Base-by-base conservation (phyloP, 2,888 invertebrate species). In the Stramonita haemastoma region DNA sequence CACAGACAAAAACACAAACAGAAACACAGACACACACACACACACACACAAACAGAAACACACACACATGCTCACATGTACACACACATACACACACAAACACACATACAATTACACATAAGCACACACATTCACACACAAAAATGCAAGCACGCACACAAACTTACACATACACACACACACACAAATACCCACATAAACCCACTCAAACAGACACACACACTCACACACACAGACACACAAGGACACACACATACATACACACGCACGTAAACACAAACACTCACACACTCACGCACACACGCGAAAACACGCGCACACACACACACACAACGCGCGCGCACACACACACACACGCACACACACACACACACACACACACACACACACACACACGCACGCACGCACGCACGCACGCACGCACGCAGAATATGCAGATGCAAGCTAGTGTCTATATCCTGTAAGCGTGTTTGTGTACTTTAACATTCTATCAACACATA, bases 241-340 rank as follows among this genome's bases (percentile, higher is more conserved):
- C 29, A 79, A 4, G 34, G 8, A 79, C 32, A 79, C 19, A 32
- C n/a, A 19, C 60, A 11, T 13, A 17, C n/a, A 19, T 5, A 22
- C 77, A 77, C 77, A 77, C 77, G n/a, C 77, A 77, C 77, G n/a
- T n/a, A 77, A 13, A 77, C n/a, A 77, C n/a, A 77, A 13, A 77
- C 77, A 77, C 77, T 19, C 77, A 77, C 77, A 77, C 77, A 77
- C 77, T 22, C 77, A 77, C n/a, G 2, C n/a, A n/a, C 77, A 77
- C n/a, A 13, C n/a, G 1, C 77, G 11, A 0, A 13, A 1, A 13
- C 77, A 29, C n/a, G 1, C 22, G 13, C 77, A 6, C 77, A 77
- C 22, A 2, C n/a, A 77, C n/a, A 2, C 77, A n/a, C 46, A 5
- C n/a, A n/a, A 1, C 1, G n/a, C 77, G n/a, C n/a, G 1, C 77